Evolutionary conservation across 2,888 invertebrate genomes (phyloP).

Genomic region (Muscina levida): DNA sequence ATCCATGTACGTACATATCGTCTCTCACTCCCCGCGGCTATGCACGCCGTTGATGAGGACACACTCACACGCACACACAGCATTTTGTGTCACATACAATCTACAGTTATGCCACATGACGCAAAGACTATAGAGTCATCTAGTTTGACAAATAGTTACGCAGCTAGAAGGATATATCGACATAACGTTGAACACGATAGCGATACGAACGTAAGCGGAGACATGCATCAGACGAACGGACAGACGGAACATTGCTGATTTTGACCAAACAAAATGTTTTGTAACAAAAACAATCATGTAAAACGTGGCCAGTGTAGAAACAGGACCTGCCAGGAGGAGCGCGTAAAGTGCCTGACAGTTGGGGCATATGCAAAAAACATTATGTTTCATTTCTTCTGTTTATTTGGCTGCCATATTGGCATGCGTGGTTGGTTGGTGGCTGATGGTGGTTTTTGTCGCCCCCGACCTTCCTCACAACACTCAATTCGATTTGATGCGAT

Average conservation of each 20-base stretch:
- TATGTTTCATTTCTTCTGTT: constrained; percentile 58
- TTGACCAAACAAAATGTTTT: constrained; percentile 25
- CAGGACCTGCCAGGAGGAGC: background rate
- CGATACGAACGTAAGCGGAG: background rate
- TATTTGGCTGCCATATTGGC: constrained; percentile 7
- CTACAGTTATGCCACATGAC: background rate
- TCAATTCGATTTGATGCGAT: background rate
- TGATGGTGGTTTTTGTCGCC: constrained; percentile 25
- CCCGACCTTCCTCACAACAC: too few relatives aligned
- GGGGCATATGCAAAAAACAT: constrained; percentile 60
- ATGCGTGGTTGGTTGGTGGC: constrained; percentile 45
- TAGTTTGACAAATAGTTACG: too few relatives aligned
- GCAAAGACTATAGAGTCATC: background rate
- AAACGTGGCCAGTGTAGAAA: constrained; percentile 17
- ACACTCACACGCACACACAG: too few relatives aligned
- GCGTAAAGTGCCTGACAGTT: constrained; percentile 10
- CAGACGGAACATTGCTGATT: constrained; percentile 13
- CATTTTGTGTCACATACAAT: too few relatives aligned
- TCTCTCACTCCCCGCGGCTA: too few relatives aligned
- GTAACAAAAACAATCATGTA: constrained; percentile 34
- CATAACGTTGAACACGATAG: background rate
- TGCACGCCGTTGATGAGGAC: too few relatives aligned
- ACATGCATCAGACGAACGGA: background rate
- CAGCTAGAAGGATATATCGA: background rate
- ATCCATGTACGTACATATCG: constrained; percentile 3